A percentile compares a stretch with the other conserved stretches of the same genome.
Conservation (phyloP, 1,140 invertebrate species). For the Meloidogyne chitwoodi region DNA sequence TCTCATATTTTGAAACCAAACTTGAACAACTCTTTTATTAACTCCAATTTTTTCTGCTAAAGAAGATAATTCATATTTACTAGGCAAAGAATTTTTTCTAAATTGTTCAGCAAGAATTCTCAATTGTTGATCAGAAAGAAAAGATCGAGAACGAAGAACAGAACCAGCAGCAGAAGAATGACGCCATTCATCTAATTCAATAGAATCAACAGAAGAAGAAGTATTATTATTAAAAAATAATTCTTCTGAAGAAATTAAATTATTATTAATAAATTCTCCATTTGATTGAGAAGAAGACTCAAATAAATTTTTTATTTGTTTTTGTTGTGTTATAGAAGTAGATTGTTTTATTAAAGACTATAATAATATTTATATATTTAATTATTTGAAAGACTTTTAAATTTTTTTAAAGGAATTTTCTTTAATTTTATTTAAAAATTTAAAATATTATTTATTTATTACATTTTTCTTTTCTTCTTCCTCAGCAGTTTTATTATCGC, state of each 20-base stretch:
- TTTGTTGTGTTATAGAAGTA: too few species aligned
- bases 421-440: too few species aligned
- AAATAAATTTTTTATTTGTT: background rate
- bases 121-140: conserved; percentile 87
- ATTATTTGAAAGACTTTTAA: too few species aligned
- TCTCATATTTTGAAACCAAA: conserved; percentile 95
- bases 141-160: conserved; percentile 74
- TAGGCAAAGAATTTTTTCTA: conserved; percentile 80
- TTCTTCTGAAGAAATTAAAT: background rate
- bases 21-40: conserved; percentile 84
- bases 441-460: too few species aligned
- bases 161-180: conserved; percentile 25
- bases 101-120: conserved; percentile 81
- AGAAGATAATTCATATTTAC: conserved; percentile 81
- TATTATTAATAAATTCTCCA: background rate
- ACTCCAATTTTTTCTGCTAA: conserved; percentile 84
- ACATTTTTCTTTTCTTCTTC: background rate
- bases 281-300: background rate
- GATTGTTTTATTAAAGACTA: background rate
- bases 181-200: conserved; percentile 22
- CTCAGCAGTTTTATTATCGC: too few species aligned
- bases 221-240: background rate
- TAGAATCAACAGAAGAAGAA: conserved; percentile 3
- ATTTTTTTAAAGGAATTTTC: too few species aligned
- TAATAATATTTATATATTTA: too few species aligned